These are phyloP conservation scores for Phaenicophaeus curvirostris DNA, from an alignment of 2,797 vertebrate species.

Conservation along the genomic window DNA sequence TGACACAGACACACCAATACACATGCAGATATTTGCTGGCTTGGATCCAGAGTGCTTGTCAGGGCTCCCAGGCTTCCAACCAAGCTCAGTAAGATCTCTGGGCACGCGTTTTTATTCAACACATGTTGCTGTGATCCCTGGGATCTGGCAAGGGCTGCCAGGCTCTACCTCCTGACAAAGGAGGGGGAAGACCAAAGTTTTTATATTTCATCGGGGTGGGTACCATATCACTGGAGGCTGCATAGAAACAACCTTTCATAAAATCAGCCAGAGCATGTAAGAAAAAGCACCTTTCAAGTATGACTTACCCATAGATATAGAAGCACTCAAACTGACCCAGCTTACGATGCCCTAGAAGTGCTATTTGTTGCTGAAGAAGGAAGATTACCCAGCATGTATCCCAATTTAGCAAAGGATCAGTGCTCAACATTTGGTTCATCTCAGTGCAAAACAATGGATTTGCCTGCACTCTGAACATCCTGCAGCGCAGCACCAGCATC, in stretches of 20 bases:
- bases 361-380: neutral
- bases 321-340: neutral
- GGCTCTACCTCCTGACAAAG: neutral
- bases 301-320: neutral
- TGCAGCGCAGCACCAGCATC: neutral
- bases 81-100: neutral
- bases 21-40: neutral
- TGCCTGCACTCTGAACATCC: neutral
- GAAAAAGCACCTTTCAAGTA: neutral
- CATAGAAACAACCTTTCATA: neutral
- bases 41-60: neutral
- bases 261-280: neutral
- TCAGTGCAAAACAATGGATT: conserved; percentile 13
- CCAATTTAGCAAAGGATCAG: neutral
- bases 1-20: neutral
- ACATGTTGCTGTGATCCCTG: neutral
- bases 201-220: neutral
- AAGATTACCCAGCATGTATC: neutral
- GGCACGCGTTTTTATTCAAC: neutral
- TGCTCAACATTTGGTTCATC: neutral
- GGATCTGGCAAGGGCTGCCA: neutral
- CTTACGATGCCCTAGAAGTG: neutral
- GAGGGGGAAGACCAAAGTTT: neutral
- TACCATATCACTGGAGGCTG: neutral
- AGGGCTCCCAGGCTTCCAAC: neutral